Evolutionary conservation across 2,113 vertebrate genomes (phyloP).

Genomic region (Helogale parvula): DNA sequence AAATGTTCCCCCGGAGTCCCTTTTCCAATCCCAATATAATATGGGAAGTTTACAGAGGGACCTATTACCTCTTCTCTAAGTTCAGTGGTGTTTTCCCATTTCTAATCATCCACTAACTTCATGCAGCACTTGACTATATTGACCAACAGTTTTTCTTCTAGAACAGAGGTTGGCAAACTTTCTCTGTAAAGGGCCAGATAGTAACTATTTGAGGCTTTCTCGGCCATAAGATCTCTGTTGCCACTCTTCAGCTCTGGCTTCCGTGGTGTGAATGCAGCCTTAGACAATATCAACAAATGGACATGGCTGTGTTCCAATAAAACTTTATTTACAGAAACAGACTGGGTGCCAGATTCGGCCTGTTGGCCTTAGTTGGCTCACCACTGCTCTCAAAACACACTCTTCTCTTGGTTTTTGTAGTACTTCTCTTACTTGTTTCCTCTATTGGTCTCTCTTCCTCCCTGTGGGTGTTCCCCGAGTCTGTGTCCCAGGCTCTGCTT

Average conservation of each 20-base stretch:
- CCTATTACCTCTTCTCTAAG: not conserved
- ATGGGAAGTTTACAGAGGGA: not conserved
- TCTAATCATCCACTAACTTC: not conserved
- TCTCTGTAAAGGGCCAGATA: not conserved
- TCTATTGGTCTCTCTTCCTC: not conserved
- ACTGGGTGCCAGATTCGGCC: not conserved
- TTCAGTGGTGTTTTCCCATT: not conserved
- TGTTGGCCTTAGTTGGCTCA: not conserved
- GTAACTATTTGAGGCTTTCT: not conserved
- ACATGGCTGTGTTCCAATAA: not conserved
- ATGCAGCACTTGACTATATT: not conserved
- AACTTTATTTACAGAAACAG: slow-evolving; percentile 36
- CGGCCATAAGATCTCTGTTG: not conserved
- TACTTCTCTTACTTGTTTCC: not conserved
- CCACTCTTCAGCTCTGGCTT: not conserved
- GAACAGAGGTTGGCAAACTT: not conserved
- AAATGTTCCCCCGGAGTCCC: not conserved
- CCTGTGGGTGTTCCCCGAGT: not conserved
- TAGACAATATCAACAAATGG: not conserved
- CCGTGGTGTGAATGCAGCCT: not conserved
- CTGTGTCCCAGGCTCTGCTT: not conserved
- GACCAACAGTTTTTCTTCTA: not conserved
- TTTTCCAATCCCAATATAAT: not conserved
- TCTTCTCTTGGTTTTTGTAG: not conserved
- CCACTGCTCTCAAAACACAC: not conserved